phyloP scores from a whole-genome alignment of 2,113 vertebrate species.

The Microcebus lehilahytsara region DNA sequence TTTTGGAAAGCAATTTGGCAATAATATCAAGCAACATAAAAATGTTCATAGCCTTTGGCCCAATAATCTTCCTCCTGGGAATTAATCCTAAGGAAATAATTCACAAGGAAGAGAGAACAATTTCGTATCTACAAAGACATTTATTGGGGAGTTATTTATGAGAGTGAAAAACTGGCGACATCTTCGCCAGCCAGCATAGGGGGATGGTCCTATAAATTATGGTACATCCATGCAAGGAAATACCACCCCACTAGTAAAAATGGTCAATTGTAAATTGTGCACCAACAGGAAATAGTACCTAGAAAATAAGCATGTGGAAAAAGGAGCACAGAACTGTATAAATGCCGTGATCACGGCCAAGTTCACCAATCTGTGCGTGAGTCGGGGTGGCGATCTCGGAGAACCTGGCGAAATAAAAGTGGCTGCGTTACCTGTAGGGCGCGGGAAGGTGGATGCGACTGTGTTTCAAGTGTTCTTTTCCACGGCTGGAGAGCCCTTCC shows the following conservation, averaged over 20 bases:
- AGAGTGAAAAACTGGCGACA: background rate
- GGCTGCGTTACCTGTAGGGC: background rate
- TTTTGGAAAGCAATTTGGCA: slow-evolving; percentile 70
- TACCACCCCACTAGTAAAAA: background rate
- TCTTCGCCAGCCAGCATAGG: background rate
- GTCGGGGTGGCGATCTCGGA: background rate
- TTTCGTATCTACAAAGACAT: slow-evolving; percentile 59
- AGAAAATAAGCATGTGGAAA: background rate
- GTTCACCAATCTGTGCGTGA: background rate
- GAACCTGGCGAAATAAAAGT: background rate
- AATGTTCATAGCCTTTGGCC: slow-evolving; percentile 64
- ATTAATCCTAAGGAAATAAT: slow-evolving; percentile 68
- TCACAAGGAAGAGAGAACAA: slow-evolving; percentile 43
- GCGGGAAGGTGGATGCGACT: background rate
- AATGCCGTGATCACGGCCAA: background rate
- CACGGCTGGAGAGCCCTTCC: background rate
- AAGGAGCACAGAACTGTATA: background rate
- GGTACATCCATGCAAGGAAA: background rate
- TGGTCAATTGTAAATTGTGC: background rate
- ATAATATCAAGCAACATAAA: slow-evolving; percentile 65
- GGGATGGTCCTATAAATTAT: background rate
- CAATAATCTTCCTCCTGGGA: slow-evolving; percentile 68
- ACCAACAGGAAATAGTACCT: background rate
- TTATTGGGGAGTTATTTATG: slow-evolving; percentile 61
- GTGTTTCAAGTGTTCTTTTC: background rate